Evolutionary conservation across 2,888 invertebrate genomes (phyloP).

Genomic region (Pterostichus madidus): DNA sequence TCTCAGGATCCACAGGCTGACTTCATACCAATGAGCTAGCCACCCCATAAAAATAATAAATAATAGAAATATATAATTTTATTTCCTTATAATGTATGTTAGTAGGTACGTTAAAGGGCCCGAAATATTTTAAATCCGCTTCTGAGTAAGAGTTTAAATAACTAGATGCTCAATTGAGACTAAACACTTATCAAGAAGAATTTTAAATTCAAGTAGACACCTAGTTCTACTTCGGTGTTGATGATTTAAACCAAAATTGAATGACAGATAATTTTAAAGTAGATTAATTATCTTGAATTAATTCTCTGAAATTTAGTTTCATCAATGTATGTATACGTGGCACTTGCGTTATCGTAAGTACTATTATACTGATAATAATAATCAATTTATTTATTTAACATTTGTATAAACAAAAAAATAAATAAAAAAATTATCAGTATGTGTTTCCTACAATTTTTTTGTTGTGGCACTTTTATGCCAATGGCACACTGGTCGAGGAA

Average conservation of each 20-base stretch:
- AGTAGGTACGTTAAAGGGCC: too few relatives aligned
- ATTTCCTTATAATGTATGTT: too few relatives aligned
- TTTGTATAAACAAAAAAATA: not conserved
- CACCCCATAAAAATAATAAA: too few relatives aligned
- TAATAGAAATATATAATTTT: too few relatives aligned
- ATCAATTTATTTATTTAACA: not conserved
- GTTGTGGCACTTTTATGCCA: too few relatives aligned
- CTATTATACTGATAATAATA: not conserved
- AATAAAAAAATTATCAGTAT: not conserved
- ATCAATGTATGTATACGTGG: conserved; percentile 8
- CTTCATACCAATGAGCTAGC: too few relatives aligned
- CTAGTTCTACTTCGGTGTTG: conserved; percentile 13
- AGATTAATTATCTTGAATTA: conserved; percentile 36
- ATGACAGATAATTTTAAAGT: conserved; percentile 40
- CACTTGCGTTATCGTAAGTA: conserved; percentile 18
- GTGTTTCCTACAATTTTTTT: not conserved
- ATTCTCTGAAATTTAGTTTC: conserved; percentile 41
- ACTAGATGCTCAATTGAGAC: conserved; percentile 11
- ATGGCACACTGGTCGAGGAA: too few relatives aligned
- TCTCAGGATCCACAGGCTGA: too few relatives aligned
- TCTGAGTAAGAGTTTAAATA: too few relatives aligned
- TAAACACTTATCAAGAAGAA: conserved; percentile 21
- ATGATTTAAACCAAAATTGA: conserved; percentile 19
- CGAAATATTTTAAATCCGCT: too few relatives aligned
- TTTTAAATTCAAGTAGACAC: conserved; percentile 16